Conservation (phyloP, 2,113 vertebrate genomes). For the Etheostoma cragini region DNA sequence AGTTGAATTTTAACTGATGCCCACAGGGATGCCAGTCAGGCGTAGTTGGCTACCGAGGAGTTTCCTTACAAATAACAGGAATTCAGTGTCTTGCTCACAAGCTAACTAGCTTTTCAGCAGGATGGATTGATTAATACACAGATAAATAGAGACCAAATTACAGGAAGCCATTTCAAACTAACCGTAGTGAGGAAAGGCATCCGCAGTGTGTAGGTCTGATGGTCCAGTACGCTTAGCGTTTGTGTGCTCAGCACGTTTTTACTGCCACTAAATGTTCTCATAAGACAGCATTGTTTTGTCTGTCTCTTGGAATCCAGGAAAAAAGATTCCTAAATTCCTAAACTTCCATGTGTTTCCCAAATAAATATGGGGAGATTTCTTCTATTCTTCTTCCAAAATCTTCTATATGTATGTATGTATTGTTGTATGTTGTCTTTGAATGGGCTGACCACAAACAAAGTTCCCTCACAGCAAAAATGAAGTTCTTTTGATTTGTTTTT, state of each 20-base stretch:
- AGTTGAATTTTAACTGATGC: background rate
- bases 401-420: no score
- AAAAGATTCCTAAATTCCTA: constrained; percentile 56
- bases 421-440: no score
- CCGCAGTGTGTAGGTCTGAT: background rate
- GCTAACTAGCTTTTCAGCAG: background rate
- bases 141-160: background rate
- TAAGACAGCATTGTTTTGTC: constrained; percentile 77
- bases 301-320: constrained; percentile 50
- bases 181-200: background rate
- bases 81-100: background rate
- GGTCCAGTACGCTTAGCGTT: background rate
- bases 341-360: constrained; percentile 52
- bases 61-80: background rate
- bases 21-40: background rate
- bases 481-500: constrained; percentile 19
- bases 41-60: background rate
- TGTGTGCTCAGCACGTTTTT: constrained; percentile 17
- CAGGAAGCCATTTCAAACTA: background rate
- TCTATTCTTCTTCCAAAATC: constrained; percentile 29
- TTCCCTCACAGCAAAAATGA: no score
- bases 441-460: no score
- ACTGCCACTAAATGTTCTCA: constrained; percentile 65
- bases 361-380: constrained; percentile 57
- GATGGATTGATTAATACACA: background rate